These are phyloP conservation scores for Scolopax rusticola DNA, from an alignment of 2,797 vertebrate genomes.

Conservation along the genomic window DNA sequence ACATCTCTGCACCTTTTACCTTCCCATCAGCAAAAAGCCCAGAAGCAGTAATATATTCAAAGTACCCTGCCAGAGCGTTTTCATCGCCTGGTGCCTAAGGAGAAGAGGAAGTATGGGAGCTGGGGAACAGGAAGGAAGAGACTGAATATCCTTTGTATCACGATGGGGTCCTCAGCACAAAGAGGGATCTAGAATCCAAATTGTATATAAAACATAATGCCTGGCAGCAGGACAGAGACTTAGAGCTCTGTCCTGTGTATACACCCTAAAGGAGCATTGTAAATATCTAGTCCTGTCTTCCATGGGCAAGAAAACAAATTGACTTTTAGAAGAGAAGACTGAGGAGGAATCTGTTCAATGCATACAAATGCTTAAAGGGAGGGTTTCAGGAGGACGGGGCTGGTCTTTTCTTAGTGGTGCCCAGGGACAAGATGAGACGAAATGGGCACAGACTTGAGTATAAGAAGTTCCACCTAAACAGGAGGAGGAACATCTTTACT, in stretches of 20 bases:
- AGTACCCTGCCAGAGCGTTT: neutral
- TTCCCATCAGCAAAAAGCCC: conserved; percentile 31
- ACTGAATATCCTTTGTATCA: neutral
- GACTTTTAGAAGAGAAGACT: no score
- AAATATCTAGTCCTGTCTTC: neutral
- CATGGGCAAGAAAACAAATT: neutral
- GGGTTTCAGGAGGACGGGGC: no score
- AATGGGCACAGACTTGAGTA: no score
- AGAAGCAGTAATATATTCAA: conserved; percentile 33
- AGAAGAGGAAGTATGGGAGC: neutral
- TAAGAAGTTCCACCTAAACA: no score
- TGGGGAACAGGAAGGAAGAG: neutral
- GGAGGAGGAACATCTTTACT: no score
- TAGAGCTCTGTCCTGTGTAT: neutral
- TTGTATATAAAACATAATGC: neutral
- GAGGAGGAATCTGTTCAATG: no score
- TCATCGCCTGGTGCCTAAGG: neutral
- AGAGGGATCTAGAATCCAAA: neutral
- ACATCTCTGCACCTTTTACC: conserved; percentile 37
- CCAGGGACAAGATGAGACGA: no score
- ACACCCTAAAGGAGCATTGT: neutral
- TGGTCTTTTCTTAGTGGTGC: no score
- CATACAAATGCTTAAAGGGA: no score
- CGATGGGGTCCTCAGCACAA: neutral
- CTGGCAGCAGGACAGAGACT: neutral